Evolutionary conservation across 2,888 invertebrate genomes (phyloP), one percentile per base, ranked within the genome.

Genomic region (Acrocyrtus sp.): DNA sequence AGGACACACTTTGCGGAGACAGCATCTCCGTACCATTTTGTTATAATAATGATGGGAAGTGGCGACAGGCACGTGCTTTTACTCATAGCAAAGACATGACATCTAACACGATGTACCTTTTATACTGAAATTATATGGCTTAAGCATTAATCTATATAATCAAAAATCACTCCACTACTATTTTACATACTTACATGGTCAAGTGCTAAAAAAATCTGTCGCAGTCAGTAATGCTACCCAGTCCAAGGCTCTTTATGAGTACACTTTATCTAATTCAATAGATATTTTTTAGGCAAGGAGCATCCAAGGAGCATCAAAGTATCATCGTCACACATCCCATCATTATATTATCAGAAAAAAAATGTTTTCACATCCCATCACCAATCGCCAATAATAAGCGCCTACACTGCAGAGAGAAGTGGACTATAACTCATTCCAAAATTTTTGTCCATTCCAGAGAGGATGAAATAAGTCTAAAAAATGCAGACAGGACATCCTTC

Each of bases 401-500:
- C 34, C 34, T 34, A 34, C 34, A 34, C 34, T 8, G 6, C 5
- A 12, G 34, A 34, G 12, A 34, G 12, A 34, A 34, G 34, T 34
- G n/a, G n/a, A n/a, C 12, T 12, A 34, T 34, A 34, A 34, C 34
- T 21, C 17, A 21, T 21, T 21, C 48, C 22, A 54, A 53, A n/a
- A 26, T 6, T 39, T 24, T 24, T 45, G 22, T 68, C 21, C 48
- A 41, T 60, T 60, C 53, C 53, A 67, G 51, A 45, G 22, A 34
- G 17, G 41, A 29, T 17, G 21, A 54, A 34, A 34, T 45, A 51
- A 48, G 17, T 22, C 21, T 41, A 45, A 65, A 65, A n/a, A 60
- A 60, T 53, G 51, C 39, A 51, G 21, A 58, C 48, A 51, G 22
- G 68, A 68, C 43, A 68, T 68, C 68, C 68, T 68, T 68, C 68